Base-by-base conservation (phyloP, 2,113 vertebrate species). In the Microcebus ravelobensis region DNA sequence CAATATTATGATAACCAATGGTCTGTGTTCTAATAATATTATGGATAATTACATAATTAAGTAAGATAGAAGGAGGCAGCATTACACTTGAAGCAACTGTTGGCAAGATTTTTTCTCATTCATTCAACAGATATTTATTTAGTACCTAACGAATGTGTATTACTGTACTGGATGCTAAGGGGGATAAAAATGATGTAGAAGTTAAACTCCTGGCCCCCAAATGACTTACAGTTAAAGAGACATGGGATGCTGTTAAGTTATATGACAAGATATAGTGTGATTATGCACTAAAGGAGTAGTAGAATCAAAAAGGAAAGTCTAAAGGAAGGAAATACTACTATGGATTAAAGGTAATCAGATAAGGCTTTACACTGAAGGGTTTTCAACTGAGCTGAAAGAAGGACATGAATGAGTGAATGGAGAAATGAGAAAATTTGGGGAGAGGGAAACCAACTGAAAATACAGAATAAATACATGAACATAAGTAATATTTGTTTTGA, bases 21-120 rank as follows among this genome's bases (percentile, higher is more conserved):
- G 15, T 82, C 70, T 97, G 45, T 55, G 90, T 92, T 90, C 65
- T 89, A 67, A n/a, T 89, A 95, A 89, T 14, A 76, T 45, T 92
- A 74, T 21, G 71, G 59, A 79, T 45, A 85, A 81, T 61, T 87
- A 95, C 12, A 88, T 39, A 34, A 92, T 88, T 95, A 96, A 94
- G 59, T 31, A 91, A 94, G 15, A 45, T 23, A 93, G 20, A 65
- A 42, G 48, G 36, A 87, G 42, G 39, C 23, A 95, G n/a, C 14
- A 59, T 63, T 67, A 77, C 20, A 73, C 42, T 11, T 63, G 71
- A 91, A 77, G 71, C 55, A 96, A 96, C 27, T 94, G 8, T 63
- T 88, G 79, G 55, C 67, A 96, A 79, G 71, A 92, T 18, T 90
- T 27, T 82, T 87, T 63, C 61, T 90, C 71, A 86, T 48, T 81